Conservation (phyloP, 2,113 vertebrate genomes). For the Egretta garzetta region DNA sequence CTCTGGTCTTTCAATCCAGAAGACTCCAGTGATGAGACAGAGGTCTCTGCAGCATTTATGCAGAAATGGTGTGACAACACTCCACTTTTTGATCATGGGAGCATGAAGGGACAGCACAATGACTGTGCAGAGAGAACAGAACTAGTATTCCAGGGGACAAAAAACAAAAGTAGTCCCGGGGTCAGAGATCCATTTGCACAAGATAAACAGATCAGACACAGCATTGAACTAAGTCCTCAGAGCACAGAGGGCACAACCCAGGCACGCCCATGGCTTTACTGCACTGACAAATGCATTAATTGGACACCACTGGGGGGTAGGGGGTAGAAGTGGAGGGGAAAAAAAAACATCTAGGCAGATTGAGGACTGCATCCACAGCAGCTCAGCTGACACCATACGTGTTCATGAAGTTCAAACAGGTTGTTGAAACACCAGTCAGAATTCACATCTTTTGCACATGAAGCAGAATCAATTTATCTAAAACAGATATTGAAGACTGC, state of each 20-base stretch:
- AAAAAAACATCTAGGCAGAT: too few species aligned
- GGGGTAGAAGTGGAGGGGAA: background rate
- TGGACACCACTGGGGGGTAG: background rate
- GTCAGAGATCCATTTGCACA: background rate
- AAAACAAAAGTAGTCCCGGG: background rate
- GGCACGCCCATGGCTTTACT: background rate
- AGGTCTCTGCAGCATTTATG: background rate
- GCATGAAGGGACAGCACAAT: background rate
- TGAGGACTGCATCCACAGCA: background rate
- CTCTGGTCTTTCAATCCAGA: background rate
- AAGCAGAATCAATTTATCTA: background rate
- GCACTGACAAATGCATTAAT: background rate
- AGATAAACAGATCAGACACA: background rate
- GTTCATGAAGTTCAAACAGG: background rate
- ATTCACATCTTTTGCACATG: background rate
- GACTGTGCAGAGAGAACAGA: background rate
- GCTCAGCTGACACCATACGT: background rate
- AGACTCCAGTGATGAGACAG: background rate
- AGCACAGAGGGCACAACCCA: background rate
- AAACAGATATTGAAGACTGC: background rate
- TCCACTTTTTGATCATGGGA: background rate
- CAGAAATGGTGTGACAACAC: background rate
- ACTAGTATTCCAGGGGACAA: background rate
- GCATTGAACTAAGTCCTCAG: background rate
- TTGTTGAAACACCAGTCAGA: background rate